These are phyloP conservation scores for Pyxicephalus adspersus DNA, from an alignment of 2,113 vertebrate species.

Conservation along the genomic window DNA sequence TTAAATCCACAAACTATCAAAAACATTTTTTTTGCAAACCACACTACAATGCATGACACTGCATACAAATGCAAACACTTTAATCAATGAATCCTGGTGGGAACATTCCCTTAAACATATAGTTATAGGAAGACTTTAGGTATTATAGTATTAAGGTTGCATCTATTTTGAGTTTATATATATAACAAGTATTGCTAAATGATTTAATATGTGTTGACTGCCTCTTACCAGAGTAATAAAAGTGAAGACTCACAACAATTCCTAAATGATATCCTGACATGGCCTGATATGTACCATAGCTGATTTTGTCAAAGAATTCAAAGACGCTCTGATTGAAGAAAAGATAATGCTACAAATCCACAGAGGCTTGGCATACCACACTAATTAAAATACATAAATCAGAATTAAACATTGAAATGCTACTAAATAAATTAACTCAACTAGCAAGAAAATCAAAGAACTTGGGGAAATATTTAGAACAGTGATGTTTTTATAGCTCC, in stretches of 20 bases:
- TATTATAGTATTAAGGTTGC: conserved; percentile 90
- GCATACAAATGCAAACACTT: background rate
- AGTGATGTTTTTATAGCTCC: conserved; percentile 52
- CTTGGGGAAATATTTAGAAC: conserved; percentile 54
- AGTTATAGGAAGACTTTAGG: conserved; percentile 87
- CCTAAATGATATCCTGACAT: conserved; percentile 63
- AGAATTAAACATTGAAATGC: conserved; percentile 58
- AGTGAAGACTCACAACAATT: conserved; percentile 65
- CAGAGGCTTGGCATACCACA: conserved; percentile 52
- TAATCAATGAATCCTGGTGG: no score
- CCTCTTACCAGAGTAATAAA: conserved; percentile 73
- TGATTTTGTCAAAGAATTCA: conserved; percentile 67
- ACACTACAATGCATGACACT: no score
- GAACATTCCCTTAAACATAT: no score
- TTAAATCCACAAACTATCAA: no score
- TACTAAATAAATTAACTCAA: conserved; percentile 64
- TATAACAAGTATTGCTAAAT: conserved; percentile 74
- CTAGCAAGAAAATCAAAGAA: conserved; percentile 59
- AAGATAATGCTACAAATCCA: conserved; percentile 56
- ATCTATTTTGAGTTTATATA: conserved; percentile 83
- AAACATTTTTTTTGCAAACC: no score
- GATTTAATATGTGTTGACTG: conserved; percentile 75
- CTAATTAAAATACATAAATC: conserved; percentile 63
- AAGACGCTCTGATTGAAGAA: conserved; percentile 62
- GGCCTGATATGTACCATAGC: conserved; percentile 66